Conservation (phyloP, 2,797 vertebrate species). For the Buceros bicornis region DNA sequence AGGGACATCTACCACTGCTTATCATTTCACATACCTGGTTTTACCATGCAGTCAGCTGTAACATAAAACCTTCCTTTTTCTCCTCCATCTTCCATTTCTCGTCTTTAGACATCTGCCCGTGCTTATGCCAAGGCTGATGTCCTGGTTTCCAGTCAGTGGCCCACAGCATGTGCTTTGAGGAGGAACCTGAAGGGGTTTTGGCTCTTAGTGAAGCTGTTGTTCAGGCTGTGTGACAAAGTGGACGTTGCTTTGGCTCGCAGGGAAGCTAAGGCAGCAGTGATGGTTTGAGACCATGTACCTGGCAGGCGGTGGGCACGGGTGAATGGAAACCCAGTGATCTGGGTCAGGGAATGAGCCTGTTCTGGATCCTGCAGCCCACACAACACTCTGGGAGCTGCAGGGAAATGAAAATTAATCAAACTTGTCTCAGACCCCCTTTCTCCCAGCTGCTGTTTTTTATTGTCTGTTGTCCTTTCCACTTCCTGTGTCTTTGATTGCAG, state of each 20-base stretch:
- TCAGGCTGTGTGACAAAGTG: neutral
- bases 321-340: neutral
- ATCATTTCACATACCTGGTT: neutral
- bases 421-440: neutral
- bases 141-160: neutral
- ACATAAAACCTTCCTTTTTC: neutral
- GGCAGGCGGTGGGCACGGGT: neutral
- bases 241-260: neutral
- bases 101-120: neutral
- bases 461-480: neutral
- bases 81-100: neutral
- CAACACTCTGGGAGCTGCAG: neutral
- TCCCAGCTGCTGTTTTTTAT: neutral
- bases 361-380: neutral
- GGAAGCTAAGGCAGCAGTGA: neutral
- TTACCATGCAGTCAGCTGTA: neutral
- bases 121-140: neutral
- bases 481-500: too few relatives aligned
- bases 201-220: neutral
- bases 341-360: neutral
- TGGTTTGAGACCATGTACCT: neutral
- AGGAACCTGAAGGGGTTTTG: neutral
- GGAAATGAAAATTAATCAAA: neutral
- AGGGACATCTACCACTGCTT: neutral
- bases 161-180: accelerated